A percentile compares a stretch with the other conserved stretches of the same genome.
These are phyloP conservation scores for Hirtodrosophila trivittata DNA, from an alignment of 2,888 invertebrate genomes.

Conservation along the genomic window DNA sequence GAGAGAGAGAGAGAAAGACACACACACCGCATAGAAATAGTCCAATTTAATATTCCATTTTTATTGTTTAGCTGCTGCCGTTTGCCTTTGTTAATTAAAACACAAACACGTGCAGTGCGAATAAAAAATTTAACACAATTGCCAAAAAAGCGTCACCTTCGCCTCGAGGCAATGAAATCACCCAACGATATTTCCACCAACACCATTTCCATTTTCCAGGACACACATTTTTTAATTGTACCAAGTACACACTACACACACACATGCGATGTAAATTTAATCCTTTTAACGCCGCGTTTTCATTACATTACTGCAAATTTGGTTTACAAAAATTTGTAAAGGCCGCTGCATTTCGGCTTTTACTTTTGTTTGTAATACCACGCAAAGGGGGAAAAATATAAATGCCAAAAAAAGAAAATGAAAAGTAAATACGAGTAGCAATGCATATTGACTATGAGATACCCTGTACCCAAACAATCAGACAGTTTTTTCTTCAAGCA, in stretches of 20 bases:
- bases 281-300: constrained; percentile 76
- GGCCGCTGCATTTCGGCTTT: constrained; percentile 54
- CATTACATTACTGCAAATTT: constrained; percentile 76
- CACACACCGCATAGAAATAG: constrained; percentile 27
- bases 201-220: constrained; percentile 16
- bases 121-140: constrained; percentile 69
- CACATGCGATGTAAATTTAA: constrained; percentile 72
- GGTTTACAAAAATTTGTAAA: constrained; percentile 60
- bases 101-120: constrained; percentile 77
- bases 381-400: constrained; percentile 7
- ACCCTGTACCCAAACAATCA: neutral
- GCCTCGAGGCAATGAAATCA: constrained; percentile 33
- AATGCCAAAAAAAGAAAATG: constrained; percentile 20
- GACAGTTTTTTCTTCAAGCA: too few species aligned
- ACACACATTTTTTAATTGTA: constrained; percentile 13
- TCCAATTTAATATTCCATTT: constrained; percentile 70
- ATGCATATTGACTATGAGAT: neutral
- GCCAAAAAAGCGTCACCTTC: constrained; percentile 23
- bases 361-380: constrained; percentile 47
- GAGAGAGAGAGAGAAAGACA: constrained; percentile 25
- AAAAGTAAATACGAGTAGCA: constrained; percentile 3
- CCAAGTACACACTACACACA: neutral
- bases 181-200: constrained; percentile 21
- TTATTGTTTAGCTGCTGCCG: constrained; percentile 68
- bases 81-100: constrained; percentile 73